Percentiles rank a stretch among this genome's conserved stretches.
Conservation (phyloP, 2,888 invertebrate species). For the Amblyjoppa proteus region DNA sequence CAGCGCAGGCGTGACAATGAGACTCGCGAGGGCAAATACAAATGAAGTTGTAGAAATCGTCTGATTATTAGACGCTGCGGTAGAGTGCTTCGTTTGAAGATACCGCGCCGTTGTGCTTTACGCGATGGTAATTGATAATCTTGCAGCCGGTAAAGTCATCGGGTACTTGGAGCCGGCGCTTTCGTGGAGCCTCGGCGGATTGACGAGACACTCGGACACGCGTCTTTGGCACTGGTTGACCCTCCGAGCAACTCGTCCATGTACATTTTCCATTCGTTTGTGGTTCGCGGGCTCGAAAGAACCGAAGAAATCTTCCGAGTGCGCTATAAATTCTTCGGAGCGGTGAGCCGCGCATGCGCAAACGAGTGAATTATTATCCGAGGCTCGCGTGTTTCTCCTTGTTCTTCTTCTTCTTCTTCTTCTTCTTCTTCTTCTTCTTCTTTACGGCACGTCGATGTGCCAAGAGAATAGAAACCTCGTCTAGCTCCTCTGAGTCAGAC, state of each 20-base stretch:
- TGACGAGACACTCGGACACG: not conserved
- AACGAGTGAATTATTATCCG: slow-evolving; percentile 20
- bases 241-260: not conserved
- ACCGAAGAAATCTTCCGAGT: slow-evolving; percentile 12
- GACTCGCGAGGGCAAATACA: slow-evolving; percentile 35
- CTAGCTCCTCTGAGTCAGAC: slow-evolving; percentile 14
- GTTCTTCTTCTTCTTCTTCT: slow-evolving; percentile 14
- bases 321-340: slow-evolving; percentile 28
- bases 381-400: not conserved
- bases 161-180: not conserved
- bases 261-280: not conserved
- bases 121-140: slow-evolving; percentile 32
- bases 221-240: not conserved
- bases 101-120: not conserved
- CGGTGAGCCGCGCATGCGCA: not conserved
- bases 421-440: slow-evolving; percentile 12
- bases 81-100: slow-evolving; percentile 16
- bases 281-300: not conserved
- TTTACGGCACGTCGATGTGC: slow-evolving; percentile 12
- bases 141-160: not conserved
- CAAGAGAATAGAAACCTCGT: slow-evolving; percentile 6
- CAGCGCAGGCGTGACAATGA: slow-evolving; percentile 19
- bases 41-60: slow-evolving; percentile 23
- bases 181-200: not conserved
- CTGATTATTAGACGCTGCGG: not conserved